Base-by-base conservation (phyloP, 2,888 invertebrate genomes). In the Cataglyphis albicans region DNA sequence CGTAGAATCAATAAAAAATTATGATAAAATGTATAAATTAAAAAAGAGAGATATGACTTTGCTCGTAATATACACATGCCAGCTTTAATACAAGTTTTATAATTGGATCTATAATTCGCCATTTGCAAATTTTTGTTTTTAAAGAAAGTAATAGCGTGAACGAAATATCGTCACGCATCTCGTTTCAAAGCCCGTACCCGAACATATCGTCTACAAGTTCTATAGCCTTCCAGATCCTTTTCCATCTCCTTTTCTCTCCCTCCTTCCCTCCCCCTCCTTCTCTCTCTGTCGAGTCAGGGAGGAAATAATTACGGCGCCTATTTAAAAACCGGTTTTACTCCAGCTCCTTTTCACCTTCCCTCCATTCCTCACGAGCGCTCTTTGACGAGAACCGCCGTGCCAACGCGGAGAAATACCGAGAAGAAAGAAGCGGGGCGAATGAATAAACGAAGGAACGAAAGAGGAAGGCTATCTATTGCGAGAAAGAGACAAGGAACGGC, bases 241-340 rank as follows among this genome's bases (percentile, higher is more conserved):
- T 83, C 76, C 81, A 12, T 64, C 67, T 76, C 32, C 73, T 73
- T 84, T 75, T 65, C 84, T 67, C 81, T 57, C 68, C 21, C 48
- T 57, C 44, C 4, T 5, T n/a, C n/a, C 2, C 48, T 41, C 84
- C 72, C 81, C 6, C 32, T 6, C 25, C 25, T 1, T 86, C 83
- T 83, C 35, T 72, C 52, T 52, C 52, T 72, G 70, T 85, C 81
- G 70, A 83, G 52, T 61, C 75, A 72, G 83, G 83, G 88, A 88
- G 87, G 90, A 91, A 91, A 91, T 90, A 91, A 92, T 92, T 92
- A 91, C 84, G 89, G 87, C 84, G 89, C 90, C 90, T 88, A 88
- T 91, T 92, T 88, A 90, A 90, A 90, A 92, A 90, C 90, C 90
- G 88, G 92, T 90, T 89, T 86, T 84, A 67, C 85, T 84, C 84